Conservation (phyloP, 2,888 invertebrate species). For the Zaprionus bogoriensis region DNA sequence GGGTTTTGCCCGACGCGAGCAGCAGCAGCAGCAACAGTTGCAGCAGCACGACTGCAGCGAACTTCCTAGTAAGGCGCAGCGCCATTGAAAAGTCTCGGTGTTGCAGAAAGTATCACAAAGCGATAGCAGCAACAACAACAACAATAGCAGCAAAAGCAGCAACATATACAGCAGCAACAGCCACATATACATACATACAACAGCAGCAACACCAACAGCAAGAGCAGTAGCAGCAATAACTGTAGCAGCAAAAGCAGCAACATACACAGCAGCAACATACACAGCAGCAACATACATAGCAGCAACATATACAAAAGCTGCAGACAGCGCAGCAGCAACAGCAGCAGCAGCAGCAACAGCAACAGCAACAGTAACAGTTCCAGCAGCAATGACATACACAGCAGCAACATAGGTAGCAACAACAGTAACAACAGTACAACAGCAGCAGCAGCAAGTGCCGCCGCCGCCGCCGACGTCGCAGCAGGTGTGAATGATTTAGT, state of each 20-base stretch:
- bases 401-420: not conserved
- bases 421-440: not conserved
- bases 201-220: not conserved
- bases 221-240: not conserved
- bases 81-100: slow-evolving; percentile 65
- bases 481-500: slow-evolving; percentile 75
- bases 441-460: slow-evolving; percentile 6
- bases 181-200: slow-evolving; percentile 23
- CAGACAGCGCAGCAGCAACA: slow-evolving; percentile 1
- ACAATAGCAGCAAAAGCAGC: slow-evolving; percentile 27
- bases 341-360: slow-evolving; percentile 2
- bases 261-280: slow-evolving; percentile 11
- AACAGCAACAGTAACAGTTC: slow-evolving; percentile 8
- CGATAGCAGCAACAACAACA: slow-evolving; percentile 35
- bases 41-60: slow-evolving; percentile 34
- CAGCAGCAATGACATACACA: too few relatives aligned
- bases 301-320: slow-evolving; percentile 1
- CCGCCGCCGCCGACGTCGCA: slow-evolving; percentile 15
- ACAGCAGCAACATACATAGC: not conserved
- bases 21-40: slow-evolving; percentile 7
- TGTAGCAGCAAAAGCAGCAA: slow-evolving; percentile 5
- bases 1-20: slow-evolving; percentile 38
- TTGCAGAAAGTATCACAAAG: too few relatives aligned
- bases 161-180: slow-evolving; percentile 9
- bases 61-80: slow-evolving; percentile 56